phyloP scores from a whole-genome alignment of 2,888 invertebrate species.

The Ectemnius continuus region DNA sequence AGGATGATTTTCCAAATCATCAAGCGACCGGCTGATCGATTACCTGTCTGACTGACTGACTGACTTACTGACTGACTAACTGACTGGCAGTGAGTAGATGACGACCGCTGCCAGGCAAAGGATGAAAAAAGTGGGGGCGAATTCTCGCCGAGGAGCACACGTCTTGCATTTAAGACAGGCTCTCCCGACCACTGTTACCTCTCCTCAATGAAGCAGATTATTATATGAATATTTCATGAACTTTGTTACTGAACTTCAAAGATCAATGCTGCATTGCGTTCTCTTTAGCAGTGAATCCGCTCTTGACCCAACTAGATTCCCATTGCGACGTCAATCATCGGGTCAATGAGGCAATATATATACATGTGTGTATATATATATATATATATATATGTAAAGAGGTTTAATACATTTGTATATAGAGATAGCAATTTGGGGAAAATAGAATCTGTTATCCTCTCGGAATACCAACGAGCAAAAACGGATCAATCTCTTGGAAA shows the following conservation, averaged over 20 bases:
- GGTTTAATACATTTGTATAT: not conserved
- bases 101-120: constrained; percentile 25
- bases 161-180: constrained; percentile 33
- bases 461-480: not conserved
- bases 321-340: too few species aligned
- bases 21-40: constrained; percentile 29
- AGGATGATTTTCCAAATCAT: not conserved
- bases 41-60: constrained; percentile 33
- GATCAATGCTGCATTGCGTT: too few species aligned
- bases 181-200: constrained; percentile 13
- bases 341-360: too few species aligned
- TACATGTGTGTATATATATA: too few species aligned
- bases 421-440: not conserved
- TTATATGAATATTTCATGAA: constrained; percentile 10
- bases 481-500: not conserved
- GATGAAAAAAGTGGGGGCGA: constrained; percentile 40
- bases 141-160: constrained; percentile 38
- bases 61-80: constrained; percentile 47
- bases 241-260: too few species aligned
- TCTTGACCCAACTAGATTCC: too few species aligned
- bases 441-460: not conserved
- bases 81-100: constrained; percentile 33
- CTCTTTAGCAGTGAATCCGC: too few species aligned
- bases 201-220: not conserved
- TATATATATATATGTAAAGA: too few species aligned